phyloP scores from a whole-genome alignment of 2,888 invertebrate genomes.

The Orthonychiurus folsomi region DNA sequence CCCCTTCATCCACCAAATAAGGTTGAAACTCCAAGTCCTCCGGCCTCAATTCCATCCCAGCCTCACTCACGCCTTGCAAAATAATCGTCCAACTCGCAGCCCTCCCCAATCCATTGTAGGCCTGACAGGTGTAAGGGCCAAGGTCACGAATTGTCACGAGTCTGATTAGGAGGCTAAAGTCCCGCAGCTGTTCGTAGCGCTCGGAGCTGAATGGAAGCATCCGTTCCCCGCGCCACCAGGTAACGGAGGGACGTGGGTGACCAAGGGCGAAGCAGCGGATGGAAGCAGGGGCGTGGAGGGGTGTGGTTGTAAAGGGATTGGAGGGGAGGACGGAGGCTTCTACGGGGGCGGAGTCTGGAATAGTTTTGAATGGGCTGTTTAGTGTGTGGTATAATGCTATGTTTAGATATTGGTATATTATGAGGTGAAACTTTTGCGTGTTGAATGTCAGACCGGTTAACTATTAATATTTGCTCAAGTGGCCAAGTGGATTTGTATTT shows the following conservation, averaged over 20 bases:
- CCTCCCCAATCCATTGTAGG: constrained; percentile 70
- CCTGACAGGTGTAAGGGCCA: constrained; percentile 81
- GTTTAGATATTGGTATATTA: no score
- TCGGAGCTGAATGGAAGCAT: constrained; percentile 64
- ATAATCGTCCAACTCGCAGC: constrained; percentile 68
- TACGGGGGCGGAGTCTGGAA: neutral
- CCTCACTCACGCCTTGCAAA: constrained; percentile 59
- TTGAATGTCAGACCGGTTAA: no score
- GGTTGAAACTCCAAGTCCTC: constrained; percentile 54
- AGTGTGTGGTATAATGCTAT: no score
- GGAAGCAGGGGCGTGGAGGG: neutral
- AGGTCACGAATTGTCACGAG: constrained; percentile 61
- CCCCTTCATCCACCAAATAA: constrained; percentile 50
- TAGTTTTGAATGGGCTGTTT: neutral
- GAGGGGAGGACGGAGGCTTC: neutral
- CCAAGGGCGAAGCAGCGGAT: constrained; percentile 63
- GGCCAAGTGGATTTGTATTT: no score
- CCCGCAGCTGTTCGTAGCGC: constrained; percentile 62
- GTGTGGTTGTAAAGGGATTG: neutral
- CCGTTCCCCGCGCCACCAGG: constrained; percentile 72
- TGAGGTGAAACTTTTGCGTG: no score
- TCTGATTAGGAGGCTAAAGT: constrained; percentile 65
- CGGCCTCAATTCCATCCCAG: constrained; percentile 46
- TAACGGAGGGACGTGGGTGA: constrained; percentile 65
- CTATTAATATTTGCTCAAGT: no score